Percentiles rank a stretch among this genome's conserved stretches.
These are phyloP conservation scores for Drosophila virilis DNA, from an alignment of 1,140 invertebrate species.

Conservation along the genomic window DNA sequence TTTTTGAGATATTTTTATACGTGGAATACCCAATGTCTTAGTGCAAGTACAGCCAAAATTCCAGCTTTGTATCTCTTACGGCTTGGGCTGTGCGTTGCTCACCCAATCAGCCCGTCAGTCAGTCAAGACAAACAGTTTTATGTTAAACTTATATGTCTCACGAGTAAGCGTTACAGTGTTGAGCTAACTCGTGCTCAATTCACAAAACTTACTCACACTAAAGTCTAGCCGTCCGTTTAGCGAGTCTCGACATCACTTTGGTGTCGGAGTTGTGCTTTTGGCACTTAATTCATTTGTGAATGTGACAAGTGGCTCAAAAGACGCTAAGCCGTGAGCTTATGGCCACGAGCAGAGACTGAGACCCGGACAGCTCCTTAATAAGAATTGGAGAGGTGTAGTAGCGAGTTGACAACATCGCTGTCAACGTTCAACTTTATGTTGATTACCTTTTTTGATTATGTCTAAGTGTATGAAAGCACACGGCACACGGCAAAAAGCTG, in stretches of 20 bases:
- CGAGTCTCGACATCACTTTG: conserved; percentile 36
- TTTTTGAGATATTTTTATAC: too few relatives aligned
- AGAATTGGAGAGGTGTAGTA: conserved; percentile 59
- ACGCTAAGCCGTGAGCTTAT: conserved; percentile 30
- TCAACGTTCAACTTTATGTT: conserved; percentile 79
- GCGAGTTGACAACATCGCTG: conserved; percentile 62
- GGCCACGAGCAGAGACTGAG: conserved; percentile 26
- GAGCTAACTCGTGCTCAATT: neutral
- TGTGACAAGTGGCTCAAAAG: conserved; percentile 70
- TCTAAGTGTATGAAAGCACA: conserved; percentile 59
- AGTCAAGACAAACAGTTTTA: too few relatives aligned
- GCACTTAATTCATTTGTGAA: conserved; percentile 81
- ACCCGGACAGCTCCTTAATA: conserved; percentile 37
- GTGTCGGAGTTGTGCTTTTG: conserved; percentile 76
- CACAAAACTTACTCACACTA: neutral
- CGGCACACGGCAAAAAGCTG: conserved; percentile 69
- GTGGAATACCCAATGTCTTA: too few relatives aligned
- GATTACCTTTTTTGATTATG: conserved; percentile 83
- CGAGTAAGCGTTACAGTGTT: neutral
- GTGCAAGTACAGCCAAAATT: too few relatives aligned
- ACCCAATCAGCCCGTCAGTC: too few relatives aligned
- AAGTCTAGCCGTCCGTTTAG: conserved; percentile 30
- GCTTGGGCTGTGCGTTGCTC: too few relatives aligned
- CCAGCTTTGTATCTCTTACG: too few relatives aligned
- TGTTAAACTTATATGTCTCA: neutral